Evolutionary conservation across 2,888 invertebrate genomes (phyloP).

Genomic region (Oxyteleia sp.): DNA sequence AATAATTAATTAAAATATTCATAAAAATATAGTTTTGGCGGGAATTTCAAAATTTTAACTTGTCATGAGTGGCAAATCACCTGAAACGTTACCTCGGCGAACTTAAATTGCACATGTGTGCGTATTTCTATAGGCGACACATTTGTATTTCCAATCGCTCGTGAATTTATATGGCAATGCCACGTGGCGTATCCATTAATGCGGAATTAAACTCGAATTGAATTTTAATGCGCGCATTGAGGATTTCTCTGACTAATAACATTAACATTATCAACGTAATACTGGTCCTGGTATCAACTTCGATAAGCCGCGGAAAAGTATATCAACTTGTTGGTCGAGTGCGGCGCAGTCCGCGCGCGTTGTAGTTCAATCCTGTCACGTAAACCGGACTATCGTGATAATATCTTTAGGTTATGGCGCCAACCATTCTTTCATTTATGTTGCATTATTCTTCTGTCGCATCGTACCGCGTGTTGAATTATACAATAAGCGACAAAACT

Average conservation of each 20-base stretch:
- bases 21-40: no score
- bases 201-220: slow-evolving; percentile 53
- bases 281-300: slow-evolving; percentile 36
- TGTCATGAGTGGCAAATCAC: no score
- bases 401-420: slow-evolving; percentile 76
- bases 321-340: slow-evolving; percentile 27
- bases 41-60: no score
- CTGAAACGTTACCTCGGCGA: no score
- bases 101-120: no score
- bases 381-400: slow-evolving; percentile 71
- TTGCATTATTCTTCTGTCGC: slow-evolving; percentile 76
- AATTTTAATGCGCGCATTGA: slow-evolving; percentile 48
- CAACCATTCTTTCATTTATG: slow-evolving; percentile 73
- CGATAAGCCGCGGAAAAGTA: slow-evolving; percentile 39
- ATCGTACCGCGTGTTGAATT: slow-evolving; percentile 65
- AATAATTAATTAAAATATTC: no score
- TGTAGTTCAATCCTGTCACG: slow-evolving; percentile 33
- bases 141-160: slow-evolving; percentile 39
- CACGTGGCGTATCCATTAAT: slow-evolving; percentile 55
- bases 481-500: slow-evolving; percentile 42
- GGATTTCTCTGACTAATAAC: slow-evolving; percentile 37
- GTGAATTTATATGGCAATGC: slow-evolving; percentile 45
- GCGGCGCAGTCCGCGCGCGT: slow-evolving; percentile 6
- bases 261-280: slow-evolving; percentile 49
- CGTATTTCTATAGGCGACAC: neutral